These are phyloP conservation scores for Pygoscelis adeliae DNA, from an alignment of 2,113 vertebrate species.

Conservation along the genomic window DNA sequence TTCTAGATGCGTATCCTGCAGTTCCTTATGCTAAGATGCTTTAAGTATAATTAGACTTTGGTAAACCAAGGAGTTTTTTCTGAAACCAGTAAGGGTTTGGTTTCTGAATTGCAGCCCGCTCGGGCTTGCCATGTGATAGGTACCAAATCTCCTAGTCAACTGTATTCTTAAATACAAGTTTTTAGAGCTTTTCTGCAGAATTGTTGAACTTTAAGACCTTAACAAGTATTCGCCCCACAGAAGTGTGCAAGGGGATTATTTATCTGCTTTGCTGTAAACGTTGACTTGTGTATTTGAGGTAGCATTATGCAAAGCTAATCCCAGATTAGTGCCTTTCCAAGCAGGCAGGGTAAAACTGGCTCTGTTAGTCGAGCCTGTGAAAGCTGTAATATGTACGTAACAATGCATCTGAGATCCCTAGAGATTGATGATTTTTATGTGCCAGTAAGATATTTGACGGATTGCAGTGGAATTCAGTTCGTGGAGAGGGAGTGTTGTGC, in stretches of 20 bases:
- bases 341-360: background rate
- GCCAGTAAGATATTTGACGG: background rate
- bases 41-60: background rate
- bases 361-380: background rate
- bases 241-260: background rate
- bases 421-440: background rate
- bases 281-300: constrained; percentile 13
- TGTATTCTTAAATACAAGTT: background rate
- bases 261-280: background rate
- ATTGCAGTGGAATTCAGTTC: background rate
- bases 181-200: background rate
- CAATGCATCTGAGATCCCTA: background rate
- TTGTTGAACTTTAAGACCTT: background rate
- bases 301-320: constrained; percentile 24
- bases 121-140: background rate
- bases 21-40: background rate
- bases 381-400: background rate
- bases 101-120: background rate
- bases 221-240: background rate
- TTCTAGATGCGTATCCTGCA: background rate
- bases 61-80: background rate
- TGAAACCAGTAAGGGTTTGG: background rate
- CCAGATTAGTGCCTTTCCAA: constrained; percentile 5
- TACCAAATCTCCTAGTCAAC: background rate
- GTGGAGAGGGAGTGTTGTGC: background rate